Evolutionary conservation across 2,113 vertebrate species (phyloP), one percentile per base, ranked within the genome.

Genomic region (Paedocypris sp.): DNA sequence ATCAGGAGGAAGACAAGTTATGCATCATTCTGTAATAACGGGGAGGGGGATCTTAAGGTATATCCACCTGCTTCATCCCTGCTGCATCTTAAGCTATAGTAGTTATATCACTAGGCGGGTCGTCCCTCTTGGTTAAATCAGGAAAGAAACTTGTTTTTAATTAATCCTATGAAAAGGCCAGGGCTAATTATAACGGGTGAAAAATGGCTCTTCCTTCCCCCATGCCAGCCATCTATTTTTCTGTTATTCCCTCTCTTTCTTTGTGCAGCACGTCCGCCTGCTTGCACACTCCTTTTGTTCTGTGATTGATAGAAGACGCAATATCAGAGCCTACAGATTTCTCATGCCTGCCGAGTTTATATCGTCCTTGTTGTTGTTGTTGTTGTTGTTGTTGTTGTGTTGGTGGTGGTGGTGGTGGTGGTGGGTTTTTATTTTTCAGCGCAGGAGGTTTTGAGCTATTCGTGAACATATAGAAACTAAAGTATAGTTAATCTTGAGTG

Each of bases 121-220:
- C 31, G 32, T 72, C 66, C 66, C 70, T 35, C 41, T 65, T 68
- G 66, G 70, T 65, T 67, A 68, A 60, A 72, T 68, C 50, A 65
- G 60, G 62, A 66, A 66, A 49, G 52, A 69, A 59, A 47, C 60
- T 58, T 62, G 52, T 58, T 39, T n/a, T 66, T 71, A 69, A 71
- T 74, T 71, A 71, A 71, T 71, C 72, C 66, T 60, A 53, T 71
- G 63, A 69, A 74, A 69, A 64, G 69, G 72, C 53, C 62, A 64
- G 66, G 69, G 72, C 66, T 74, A 68, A 74, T 74, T 74, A 71
- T 62, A 66, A 71, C 63, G 59, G 49, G 63, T 74, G 69, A 74
- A 49, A 49, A 60, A 74, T 68, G 66, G 50, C 33, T 53, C 42
- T 12, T n/a, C 39, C 41, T 49, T 51, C 33, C 18, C 6, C 13